These are phyloP conservation scores for Stenoptilia bipunctidactyla DNA, from an alignment of 2,888 invertebrate genomes.

Conservation along the genomic window DNA sequence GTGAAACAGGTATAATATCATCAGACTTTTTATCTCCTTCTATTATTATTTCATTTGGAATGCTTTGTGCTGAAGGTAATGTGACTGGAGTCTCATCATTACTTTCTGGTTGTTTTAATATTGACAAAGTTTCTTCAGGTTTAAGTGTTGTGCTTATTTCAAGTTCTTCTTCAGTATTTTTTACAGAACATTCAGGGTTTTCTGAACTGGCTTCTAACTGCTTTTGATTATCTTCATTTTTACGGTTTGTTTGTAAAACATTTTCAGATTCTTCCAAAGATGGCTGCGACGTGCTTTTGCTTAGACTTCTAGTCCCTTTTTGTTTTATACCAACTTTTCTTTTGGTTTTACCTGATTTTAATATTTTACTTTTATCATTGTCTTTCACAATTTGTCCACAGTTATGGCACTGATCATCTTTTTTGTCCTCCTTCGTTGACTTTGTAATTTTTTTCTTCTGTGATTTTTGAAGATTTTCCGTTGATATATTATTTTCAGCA, in stretches of 20 bases:
- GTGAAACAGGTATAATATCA: constrained; percentile 18
- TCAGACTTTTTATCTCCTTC: constrained; percentile 35
- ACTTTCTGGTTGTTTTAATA: too few relatives aligned
- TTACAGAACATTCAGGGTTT: too few relatives aligned
- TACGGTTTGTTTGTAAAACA: too few relatives aligned
- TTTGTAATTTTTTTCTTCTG: neutral
- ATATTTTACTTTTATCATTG: neutral
- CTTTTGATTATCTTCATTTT: too few relatives aligned
- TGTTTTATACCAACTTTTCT: neutral
- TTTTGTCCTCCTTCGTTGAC: neutral
- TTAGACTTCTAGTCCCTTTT: constrained; percentile 1
- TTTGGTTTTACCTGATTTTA: neutral
- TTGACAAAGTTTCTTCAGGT: too few relatives aligned
- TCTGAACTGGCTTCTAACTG: too few relatives aligned
- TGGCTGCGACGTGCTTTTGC: too few relatives aligned
- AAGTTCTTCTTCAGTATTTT: too few relatives aligned
- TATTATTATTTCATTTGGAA: constrained; percentile 34
- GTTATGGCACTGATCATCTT: neutral
- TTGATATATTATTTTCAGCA: neutral
- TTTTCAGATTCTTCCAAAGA: too few relatives aligned
- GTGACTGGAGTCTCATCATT: neutral
- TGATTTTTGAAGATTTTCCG: neutral
- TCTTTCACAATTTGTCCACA: neutral
- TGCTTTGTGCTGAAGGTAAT: constrained; percentile 29
- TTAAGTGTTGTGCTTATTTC: too few relatives aligned